Conservation (phyloP, 2,797 vertebrate species). For the Ptychadena robeensis region DNA sequence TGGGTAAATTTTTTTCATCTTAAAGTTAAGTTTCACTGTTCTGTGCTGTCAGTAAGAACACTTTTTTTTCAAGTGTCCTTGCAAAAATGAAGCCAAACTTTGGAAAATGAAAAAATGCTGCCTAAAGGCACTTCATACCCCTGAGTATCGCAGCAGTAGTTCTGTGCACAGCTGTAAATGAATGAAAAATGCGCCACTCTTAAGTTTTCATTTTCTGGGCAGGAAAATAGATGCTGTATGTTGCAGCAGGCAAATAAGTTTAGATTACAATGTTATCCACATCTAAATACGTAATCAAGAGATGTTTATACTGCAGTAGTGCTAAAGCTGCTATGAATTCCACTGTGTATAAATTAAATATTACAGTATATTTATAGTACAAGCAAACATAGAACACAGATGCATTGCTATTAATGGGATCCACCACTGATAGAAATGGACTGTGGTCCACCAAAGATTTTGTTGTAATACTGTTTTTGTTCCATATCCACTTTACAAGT, state of each 20-base stretch:
- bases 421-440: not conserved
- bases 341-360: not conserved
- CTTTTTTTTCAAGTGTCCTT: constrained; percentile 3
- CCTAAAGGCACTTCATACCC: constrained; percentile 22
- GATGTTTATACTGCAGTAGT: not conserved
- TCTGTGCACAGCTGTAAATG: not conserved
- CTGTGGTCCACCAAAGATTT: too few species aligned
- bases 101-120: constrained; percentile 39
- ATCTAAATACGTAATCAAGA: not conserved
- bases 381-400: not conserved
- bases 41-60: constrained; percentile 4
- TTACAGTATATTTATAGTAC: not conserved
- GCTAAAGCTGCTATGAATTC: not conserved
- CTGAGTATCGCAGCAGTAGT: constrained; percentile 19
- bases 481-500: too few species aligned
- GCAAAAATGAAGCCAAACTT: constrained; percentile 38
- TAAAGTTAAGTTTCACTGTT: constrained; percentile 10
- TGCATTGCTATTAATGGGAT: not conserved
- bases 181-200: constrained; percentile 14
- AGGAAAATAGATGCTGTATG: not conserved
- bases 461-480: too few species aligned
- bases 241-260: not conserved
- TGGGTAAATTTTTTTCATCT: not conserved
- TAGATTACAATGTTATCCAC: not conserved
- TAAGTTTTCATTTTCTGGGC: not conserved